Evolutionary conservation across 2,113 vertebrate genomes (phyloP).

Genomic region (Gnathonemus echidnorhynchus): DNA sequence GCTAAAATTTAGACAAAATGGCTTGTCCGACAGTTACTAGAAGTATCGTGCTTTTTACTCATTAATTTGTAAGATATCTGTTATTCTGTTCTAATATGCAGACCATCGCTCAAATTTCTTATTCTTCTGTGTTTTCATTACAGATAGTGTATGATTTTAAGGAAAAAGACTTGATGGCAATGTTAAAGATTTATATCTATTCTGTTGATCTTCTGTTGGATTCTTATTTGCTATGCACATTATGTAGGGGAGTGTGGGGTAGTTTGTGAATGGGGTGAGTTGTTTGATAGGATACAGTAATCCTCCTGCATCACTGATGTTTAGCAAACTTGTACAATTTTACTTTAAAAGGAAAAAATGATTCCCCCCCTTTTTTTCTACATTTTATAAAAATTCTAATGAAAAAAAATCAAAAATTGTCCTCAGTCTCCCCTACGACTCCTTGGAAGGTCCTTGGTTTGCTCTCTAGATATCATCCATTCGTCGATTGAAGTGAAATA

Average conservation of each 20-base stretch:
- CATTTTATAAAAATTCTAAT: background rate
- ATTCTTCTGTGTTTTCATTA: background rate
- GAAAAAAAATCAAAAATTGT: background rate
- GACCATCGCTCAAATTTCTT: background rate
- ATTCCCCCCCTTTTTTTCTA: background rate
- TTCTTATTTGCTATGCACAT: background rate
- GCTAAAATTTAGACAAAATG: background rate
- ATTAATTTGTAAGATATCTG: background rate
- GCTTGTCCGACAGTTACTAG: background rate
- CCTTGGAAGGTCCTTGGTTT: background rate
- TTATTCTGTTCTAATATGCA: background rate
- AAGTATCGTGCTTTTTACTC: background rate
- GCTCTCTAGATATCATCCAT: background rate
- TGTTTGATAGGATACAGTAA: background rate
- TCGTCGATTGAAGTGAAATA: background rate
- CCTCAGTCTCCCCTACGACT: background rate
- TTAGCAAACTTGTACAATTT: background rate
- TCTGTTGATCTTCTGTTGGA: background rate
- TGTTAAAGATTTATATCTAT: background rate
- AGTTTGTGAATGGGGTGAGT: background rate
- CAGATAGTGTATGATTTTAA: background rate
- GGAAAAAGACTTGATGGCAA: background rate
- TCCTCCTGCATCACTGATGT: background rate
- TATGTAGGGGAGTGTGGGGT: background rate
- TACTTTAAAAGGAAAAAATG: background rate